Percentiles rank a stretch among this genome's conserved stretches.
Conservation (phyloP, 2,797 vertebrate genomes). For the Hemibagrus guttatus region DNA sequence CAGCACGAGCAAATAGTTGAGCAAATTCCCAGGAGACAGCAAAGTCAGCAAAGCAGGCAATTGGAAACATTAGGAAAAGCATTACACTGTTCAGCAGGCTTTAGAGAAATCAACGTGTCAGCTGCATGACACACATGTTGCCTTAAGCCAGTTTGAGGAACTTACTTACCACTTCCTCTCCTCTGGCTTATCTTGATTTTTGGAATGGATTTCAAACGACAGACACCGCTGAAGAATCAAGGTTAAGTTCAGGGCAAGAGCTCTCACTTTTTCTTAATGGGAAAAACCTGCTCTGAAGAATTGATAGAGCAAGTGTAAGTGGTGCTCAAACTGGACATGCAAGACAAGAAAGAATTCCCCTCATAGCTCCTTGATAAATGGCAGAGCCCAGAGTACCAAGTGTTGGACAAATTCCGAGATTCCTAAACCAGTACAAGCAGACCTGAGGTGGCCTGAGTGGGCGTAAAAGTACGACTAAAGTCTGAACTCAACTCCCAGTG, state of each 20-base stretch:
- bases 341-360: slow-evolving; percentile 53
- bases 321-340: slow-evolving; percentile 35
- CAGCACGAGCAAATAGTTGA: slow-evolving; percentile 27
- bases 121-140: slow-evolving; percentile 7
- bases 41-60: slow-evolving; percentile 27
- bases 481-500: slow-evolving; percentile 3
- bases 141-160: slow-evolving; percentile 60
- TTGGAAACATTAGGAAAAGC: slow-evolving; percentile 7
- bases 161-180: slow-evolving; percentile 68
- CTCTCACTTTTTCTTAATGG: slow-evolving; percentile 72
- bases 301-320: neutral
- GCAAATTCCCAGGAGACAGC: neutral
- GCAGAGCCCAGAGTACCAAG: neutral
- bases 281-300: slow-evolving; percentile 59
- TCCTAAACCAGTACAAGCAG: neutral
- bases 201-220: slow-evolving; percentile 50
- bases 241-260: slow-evolving; percentile 63
- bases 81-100: slow-evolving; percentile 2
- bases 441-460: neutral
- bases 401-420: neutral
- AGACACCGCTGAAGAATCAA: slow-evolving; percentile 50
- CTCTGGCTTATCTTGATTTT: slow-evolving; percentile 57
- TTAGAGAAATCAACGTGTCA: slow-evolving; percentile 19
- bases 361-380: slow-evolving; percentile 36
- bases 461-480: neutral